Evolutionary conservation across 2,888 invertebrate genomes (phyloP).

Genomic region (Dolichomitus sp.): DNA sequence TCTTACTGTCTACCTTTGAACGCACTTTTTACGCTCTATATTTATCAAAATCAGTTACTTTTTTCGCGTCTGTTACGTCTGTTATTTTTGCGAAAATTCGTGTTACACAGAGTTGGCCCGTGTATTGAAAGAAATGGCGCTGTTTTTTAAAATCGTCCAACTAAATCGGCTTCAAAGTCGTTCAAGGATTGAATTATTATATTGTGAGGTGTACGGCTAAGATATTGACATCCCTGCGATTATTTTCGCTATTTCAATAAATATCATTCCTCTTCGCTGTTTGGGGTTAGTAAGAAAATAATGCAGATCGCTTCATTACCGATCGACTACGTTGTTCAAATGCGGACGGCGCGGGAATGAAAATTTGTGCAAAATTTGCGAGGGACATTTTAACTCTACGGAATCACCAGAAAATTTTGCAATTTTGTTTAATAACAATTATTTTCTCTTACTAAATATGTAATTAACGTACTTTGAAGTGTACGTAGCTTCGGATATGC

Average conservation of each 20-base stretch:
- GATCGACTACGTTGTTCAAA: neutral
- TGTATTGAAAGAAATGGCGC: conserved; percentile 13
- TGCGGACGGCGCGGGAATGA: neutral
- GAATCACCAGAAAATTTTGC: neutral
- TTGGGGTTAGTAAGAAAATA: neutral
- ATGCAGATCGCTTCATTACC: neutral
- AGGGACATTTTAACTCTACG: neutral
- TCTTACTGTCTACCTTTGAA: neutral
- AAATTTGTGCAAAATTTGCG: neutral
- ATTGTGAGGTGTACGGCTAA: neutral
- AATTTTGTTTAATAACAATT: too few relatives aligned
- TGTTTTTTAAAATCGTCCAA: neutral
- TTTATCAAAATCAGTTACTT: neutral
- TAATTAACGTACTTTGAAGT: neutral
- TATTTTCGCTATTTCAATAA: neutral
- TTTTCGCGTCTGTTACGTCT: neutral
- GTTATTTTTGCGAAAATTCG: conserved; percentile 18
- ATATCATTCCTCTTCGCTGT: neutral
- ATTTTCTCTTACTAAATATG: neutral
- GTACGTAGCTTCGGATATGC: neutral
- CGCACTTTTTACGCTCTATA: neutral
- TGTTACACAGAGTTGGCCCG: conserved; percentile 1
- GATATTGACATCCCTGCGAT: neutral
- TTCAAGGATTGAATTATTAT: neutral
- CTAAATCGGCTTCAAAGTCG: neutral